A percentile compares a stretch with the other conserved stretches of the same genome.
Evolutionary conservation across 2,113 vertebrate species (phyloP).

Genomic region (Pica pica): DNA sequence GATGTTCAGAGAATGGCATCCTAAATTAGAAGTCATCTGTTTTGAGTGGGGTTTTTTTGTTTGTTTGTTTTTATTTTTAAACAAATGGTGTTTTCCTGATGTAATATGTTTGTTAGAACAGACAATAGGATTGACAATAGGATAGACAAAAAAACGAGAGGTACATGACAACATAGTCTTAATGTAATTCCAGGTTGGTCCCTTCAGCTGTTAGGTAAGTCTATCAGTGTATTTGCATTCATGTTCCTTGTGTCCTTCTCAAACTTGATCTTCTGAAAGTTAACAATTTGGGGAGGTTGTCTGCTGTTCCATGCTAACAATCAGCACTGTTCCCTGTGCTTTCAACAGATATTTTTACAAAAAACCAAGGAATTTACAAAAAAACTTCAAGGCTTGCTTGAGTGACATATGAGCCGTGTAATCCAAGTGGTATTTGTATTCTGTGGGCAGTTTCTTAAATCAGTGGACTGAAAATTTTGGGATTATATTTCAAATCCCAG

Average conservation of each 20-base stretch:
- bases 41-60: accelerated
- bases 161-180: neutral
- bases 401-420: neutral
- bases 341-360: neutral
- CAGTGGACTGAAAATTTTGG: neutral
- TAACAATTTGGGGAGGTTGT: neutral
- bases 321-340: neutral
- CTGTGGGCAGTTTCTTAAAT: neutral
- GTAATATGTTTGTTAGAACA: neutral
- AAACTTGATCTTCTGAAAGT: neutral
- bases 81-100: neutral
- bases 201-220: neutral
- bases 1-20: neutral
- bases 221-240: neutral
- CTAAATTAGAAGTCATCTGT: neutral
- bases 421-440: neutral
- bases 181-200: neutral
- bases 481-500: neutral
- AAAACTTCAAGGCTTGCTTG: neutral
- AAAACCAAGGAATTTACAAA: neutral
- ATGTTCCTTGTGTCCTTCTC: neutral
- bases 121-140: neutral
- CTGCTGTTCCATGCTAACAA: neutral
- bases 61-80: neutral
- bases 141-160: neutral